A percentile compares a stretch with the other conserved stretches of the same genome.
Conservation (phyloP, 2,888 invertebrate species). For the Trachelus tabidus region DNA sequence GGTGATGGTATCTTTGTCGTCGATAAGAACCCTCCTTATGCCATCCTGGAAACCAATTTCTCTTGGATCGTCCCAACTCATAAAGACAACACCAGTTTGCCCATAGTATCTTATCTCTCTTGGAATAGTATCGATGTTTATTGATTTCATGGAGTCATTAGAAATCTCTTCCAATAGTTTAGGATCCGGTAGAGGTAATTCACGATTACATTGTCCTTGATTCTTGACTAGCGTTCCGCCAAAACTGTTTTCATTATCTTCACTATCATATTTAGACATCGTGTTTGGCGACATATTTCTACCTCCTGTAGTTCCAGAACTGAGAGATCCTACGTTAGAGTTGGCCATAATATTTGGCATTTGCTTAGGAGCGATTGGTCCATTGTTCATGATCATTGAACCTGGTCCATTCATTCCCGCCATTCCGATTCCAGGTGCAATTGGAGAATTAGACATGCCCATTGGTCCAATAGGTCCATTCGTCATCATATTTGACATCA, state of each 20-base stretch:
- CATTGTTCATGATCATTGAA: slow-evolving; percentile 24
- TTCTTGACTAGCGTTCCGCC: slow-evolving; percentile 15
- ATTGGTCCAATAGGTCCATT: slow-evolving; percentile 51
- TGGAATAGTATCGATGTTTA: slow-evolving; percentile 83
- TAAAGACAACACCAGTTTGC: slow-evolving; percentile 84
- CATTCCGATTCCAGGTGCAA: slow-evolving; percentile 29
- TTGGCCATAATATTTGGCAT: slow-evolving; percentile 6
- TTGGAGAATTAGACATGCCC: slow-evolving; percentile 35
- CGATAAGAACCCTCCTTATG: slow-evolving; percentile 78
- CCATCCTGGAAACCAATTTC: slow-evolving; percentile 90
- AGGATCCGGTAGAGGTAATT: slow-evolving; percentile 66
- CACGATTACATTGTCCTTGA: slow-evolving; percentile 42
- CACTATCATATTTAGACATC: slow-evolving; percentile 41
- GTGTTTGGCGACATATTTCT: slow-evolving; percentile 45
- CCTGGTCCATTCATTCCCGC: slow-evolving; percentile 44
- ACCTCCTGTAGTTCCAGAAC: slow-evolving; percentile 16
- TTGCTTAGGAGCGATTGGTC: slow-evolving; percentile 28
- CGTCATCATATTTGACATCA: slow-evolving; percentile 44
- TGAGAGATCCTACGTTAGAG: slow-evolving; percentile 29
- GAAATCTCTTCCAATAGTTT: slow-evolving; percentile 69
- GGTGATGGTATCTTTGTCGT: slow-evolving; percentile 78
- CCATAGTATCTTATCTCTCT: slow-evolving; percentile 89
- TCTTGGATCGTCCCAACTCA: slow-evolving; percentile 87
- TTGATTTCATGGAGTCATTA: slow-evolving; percentile 80
- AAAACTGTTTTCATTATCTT: slow-evolving; percentile 40